These are phyloP conservation scores for Phalacrocorax aristotelis DNA, from an alignment of 2,113 vertebrate species.

Conservation along the genomic window DNA sequence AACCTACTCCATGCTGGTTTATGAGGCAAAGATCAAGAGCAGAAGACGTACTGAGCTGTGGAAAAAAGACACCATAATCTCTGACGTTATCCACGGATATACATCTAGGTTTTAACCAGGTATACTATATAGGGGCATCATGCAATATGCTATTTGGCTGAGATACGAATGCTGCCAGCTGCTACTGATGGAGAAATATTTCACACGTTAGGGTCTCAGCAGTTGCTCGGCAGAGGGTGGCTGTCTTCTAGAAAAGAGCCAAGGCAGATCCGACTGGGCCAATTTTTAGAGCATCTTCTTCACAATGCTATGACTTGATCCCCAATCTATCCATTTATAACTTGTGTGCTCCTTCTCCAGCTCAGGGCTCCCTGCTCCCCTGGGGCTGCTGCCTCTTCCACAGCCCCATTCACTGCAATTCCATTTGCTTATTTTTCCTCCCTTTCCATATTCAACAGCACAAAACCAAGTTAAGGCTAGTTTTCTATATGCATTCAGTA, in stretches of 20 bases:
- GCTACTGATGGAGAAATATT: neutral
- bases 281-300: neutral
- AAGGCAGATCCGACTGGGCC: neutral
- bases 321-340: neutral
- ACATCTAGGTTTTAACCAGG: neutral
- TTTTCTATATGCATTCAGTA: neutral
- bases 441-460: neutral
- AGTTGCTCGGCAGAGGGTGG: neutral
- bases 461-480: neutral
- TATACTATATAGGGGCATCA: accelerated
- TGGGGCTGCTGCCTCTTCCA: neutral
- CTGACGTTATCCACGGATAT: neutral
- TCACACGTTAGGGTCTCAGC: neutral
- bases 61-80: neutral
- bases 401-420: neutral
- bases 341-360: neutral
- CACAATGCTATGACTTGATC: neutral
- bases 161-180: neutral
- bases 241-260: neutral
- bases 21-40: neutral
- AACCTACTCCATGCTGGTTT: neutral
- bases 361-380: neutral
- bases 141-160: neutral
- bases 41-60: neutral
- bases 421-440: neutral